A percentile compares a stretch with the other conserved stretches of the same genome.
Evolutionary conservation across 2,888 invertebrate species (phyloP).

Genomic region (Yponomeuta evonymella): DNA sequence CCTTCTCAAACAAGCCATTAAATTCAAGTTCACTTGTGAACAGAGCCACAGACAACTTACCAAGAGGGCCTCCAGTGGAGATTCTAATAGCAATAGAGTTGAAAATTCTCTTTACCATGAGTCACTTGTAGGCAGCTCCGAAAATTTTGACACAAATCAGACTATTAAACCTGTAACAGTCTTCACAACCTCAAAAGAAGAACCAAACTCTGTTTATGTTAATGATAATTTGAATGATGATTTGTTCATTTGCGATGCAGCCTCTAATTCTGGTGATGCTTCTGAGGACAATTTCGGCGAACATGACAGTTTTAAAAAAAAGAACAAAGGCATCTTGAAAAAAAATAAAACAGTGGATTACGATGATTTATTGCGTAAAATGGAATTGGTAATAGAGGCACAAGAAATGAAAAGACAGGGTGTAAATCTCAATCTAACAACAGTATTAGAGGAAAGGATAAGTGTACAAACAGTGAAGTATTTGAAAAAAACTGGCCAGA

Average conservation of each 20-base stretch:
- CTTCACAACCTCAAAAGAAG: neutral
- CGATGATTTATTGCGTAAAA: neutral
- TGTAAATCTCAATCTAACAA: neutral
- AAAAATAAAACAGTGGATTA: neutral
- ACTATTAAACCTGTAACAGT: neutral
- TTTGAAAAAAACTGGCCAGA: too few species aligned
- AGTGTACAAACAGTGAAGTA: too few species aligned
- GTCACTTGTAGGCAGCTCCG: slow-evolving; percentile 24
- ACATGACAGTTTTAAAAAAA: neutral
- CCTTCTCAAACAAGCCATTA: slow-evolving; percentile 48
- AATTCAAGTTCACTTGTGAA: slow-evolving; percentile 55
- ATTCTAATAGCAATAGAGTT: slow-evolving; percentile 36
- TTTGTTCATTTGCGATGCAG: neutral
- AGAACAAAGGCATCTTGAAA: neutral
- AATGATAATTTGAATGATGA: neutral
- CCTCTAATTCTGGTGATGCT: slow-evolving; percentile 1
- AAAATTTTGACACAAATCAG: neutral
- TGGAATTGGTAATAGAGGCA: neutral
- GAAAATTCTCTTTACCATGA: slow-evolving; percentile 39
- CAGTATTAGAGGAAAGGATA: neutral
- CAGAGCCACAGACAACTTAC: slow-evolving; percentile 39
- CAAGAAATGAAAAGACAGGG: neutral
- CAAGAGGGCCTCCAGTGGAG: slow-evolving; percentile 25
- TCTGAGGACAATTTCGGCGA: neutral
- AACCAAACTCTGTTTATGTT: neutral